Evolutionary conservation across 1,140 invertebrate genomes (phyloP).

Genomic region (Harlomillsia oculata): DNA sequence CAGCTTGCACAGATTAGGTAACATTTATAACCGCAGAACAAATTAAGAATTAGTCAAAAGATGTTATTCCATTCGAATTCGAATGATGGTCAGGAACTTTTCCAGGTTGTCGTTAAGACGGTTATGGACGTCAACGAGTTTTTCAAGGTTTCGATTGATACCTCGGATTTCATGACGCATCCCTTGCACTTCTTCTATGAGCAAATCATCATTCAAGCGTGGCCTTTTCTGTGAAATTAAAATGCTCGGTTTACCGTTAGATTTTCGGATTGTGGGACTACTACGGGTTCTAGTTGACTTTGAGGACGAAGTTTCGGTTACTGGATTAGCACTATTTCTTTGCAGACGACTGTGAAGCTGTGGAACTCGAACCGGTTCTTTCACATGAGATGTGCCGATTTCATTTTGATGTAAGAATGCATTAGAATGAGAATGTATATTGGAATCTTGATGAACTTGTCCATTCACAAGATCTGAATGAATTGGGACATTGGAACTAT

Average conservation of each 20-base stretch:
- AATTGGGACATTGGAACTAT: too few species aligned
- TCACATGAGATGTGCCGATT: too few species aligned
- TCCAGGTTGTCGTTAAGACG: constrained; percentile 13
- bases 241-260: neutral
- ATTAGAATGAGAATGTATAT: too few species aligned
- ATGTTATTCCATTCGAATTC: constrained; percentile 7
- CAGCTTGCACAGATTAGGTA: too few species aligned
- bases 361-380: too few species aligned
- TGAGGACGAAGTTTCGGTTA: neutral
- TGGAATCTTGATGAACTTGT: too few species aligned
- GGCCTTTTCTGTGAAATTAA: constrained; percentile 2
- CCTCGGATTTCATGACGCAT: constrained; percentile 7
- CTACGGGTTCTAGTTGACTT: neutral
- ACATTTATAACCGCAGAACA: too few species aligned
- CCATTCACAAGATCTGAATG: too few species aligned
- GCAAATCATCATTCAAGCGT: constrained; percentile 5
- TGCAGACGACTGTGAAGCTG: too few species aligned
- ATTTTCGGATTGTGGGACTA: neutral
- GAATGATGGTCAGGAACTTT: constrained; percentile 8
- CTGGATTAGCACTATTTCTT: too few species aligned
- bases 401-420: too few species aligned
- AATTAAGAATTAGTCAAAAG: too few species aligned
- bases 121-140: constrained; percentile 17
- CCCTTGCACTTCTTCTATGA: constrained; percentile 13
- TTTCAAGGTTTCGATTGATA: constrained; percentile 5